Conservation (phyloP, 2,797 vertebrate species). For the Gymnothorax reevesii region DNA sequence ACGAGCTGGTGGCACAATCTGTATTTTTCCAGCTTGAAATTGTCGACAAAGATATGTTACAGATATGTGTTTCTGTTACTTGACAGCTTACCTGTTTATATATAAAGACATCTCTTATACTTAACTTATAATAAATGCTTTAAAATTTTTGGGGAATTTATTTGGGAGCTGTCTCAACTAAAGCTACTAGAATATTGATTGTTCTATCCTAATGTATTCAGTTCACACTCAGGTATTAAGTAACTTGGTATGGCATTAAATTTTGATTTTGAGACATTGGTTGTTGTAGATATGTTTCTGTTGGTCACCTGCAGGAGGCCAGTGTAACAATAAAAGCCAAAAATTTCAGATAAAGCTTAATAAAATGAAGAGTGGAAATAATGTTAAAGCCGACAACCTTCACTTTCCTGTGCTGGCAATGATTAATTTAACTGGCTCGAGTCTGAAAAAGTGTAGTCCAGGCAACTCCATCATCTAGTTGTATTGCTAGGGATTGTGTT, state of each 20-base stretch:
- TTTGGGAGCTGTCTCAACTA: constrained; percentile 2
- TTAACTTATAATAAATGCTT: neutral
- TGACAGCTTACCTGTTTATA: neutral
- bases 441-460: neutral
- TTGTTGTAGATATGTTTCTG: neutral
- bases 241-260: neutral
- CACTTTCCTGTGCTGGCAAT: neutral
- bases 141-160: constrained; percentile 13
- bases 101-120: neutral
- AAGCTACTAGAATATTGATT: neutral
- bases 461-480: neutral
- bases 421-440: neutral
- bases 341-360: neutral
- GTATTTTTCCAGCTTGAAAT: constrained; percentile 29
- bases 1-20: constrained; percentile 21
- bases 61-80: neutral
- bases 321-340: neutral
- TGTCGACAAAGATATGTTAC: constrained; percentile 7
- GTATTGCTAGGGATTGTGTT: neutral
- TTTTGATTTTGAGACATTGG: neutral
- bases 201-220: neutral
- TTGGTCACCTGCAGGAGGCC: neutral
- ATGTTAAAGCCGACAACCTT: neutral
- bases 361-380: no score
- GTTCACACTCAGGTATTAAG: neutral